Percentiles rank a stretch among this genome's conserved stretches.
phyloP scores from a whole-genome alignment of 2,888 invertebrate genomes.

The Timema cristinae region DNA sequence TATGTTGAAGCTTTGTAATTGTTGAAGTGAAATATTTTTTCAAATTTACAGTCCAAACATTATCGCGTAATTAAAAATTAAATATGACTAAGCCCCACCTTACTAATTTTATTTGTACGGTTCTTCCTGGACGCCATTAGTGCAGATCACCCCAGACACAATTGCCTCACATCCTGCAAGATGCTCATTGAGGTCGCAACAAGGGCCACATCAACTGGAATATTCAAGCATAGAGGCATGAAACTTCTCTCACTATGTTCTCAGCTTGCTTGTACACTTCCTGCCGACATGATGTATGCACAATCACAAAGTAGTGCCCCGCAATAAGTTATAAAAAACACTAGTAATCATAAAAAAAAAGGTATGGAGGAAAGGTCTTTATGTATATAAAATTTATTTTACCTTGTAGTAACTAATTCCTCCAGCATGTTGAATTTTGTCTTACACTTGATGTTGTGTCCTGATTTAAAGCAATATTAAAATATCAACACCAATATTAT shows the following conservation, averaged over 20 bases:
- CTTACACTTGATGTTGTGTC: no score
- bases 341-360: no score
- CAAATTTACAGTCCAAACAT: not conserved
- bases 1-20: no score
- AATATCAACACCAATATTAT: no score
- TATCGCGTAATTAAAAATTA: not conserved
- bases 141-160: constrained; percentile 86
- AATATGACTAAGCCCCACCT: not conserved
- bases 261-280: constrained; percentile 80
- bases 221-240: constrained; percentile 79
- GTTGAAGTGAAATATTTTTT: not conserved
- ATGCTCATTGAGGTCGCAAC: constrained; percentile 91
- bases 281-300: constrained; percentile 85
- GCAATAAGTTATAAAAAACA: not conserved
- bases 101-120: constrained; percentile 17
- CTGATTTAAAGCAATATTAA: no score
- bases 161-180: constrained; percentile 87
- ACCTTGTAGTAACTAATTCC: no score
- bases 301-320: constrained; percentile 77
- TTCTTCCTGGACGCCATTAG: constrained; percentile 70
- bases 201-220: constrained; percentile 86
- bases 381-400: no score
- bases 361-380: no score
- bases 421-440: no score
- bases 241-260: constrained; percentile 71